These are phyloP conservation scores for pig (Sus scrofa) DNA, from an alignment of 2,113 vertebrate genomes.

Conservation along the genomic window T2T-Sscrofa CM000816.6:57622501-57623000, in stretches of 20 bases:
- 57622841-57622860: conserved; percentile 89
- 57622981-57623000: conserved; percentile 95
- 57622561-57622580: neutral
- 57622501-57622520: too few species aligned
- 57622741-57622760: neutral
- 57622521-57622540: neutral
- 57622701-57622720: conserved; percentile 11
- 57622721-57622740: conserved; percentile 5
- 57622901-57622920: conserved; percentile 89
- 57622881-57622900: conserved; percentile 92
- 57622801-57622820: neutral
- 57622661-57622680: conserved; percentile 42
- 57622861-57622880: conserved; percentile 90
- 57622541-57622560: conserved; percentile 29
- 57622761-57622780: conserved; percentile 47
- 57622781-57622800: conserved; percentile 47
- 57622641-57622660: neutral
- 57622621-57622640: neutral
- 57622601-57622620: conserved; percentile 23
- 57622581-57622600: neutral
- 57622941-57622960: conserved; percentile 93
- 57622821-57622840: conserved; percentile 91
- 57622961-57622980: conserved; percentile 89
- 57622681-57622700: neutral
- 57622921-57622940: conserved; percentile 94